Evolutionary conservation across 2,113 vertebrate species (phyloP).

Genomic region (Onychorhynchus coronatus): DNA sequence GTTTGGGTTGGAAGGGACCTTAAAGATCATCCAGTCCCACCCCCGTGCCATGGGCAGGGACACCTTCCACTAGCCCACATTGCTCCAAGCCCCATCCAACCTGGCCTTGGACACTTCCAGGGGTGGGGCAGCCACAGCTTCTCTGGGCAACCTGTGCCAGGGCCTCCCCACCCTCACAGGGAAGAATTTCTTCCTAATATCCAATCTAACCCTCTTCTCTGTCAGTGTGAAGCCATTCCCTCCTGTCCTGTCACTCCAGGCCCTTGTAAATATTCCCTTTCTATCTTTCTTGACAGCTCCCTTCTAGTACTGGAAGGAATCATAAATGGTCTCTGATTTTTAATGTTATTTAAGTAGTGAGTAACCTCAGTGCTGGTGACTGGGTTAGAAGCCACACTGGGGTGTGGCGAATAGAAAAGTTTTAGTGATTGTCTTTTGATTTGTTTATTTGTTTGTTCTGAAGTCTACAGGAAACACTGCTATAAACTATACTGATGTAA

Average conservation of each 20-base stretch:
- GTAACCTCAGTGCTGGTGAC: neutral
- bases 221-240: neutral
- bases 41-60: neutral
- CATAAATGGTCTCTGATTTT: neutral
- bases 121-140: neutral
- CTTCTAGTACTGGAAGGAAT: neutral
- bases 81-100: fast-evolving
- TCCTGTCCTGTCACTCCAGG: neutral
- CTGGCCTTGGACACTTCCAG: neutral
- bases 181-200: fast-evolving
- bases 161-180: fast-evolving
- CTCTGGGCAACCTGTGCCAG: neutral
- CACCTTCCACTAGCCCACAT: fast-evolving
- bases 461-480: slow-evolving; percentile 26
- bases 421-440: neutral
- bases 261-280: neutral
- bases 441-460: slow-evolving; percentile 37
- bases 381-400: neutral
- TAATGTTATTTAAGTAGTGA: neutral
- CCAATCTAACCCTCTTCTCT: neutral
- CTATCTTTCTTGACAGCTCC: neutral
- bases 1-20: neutral
- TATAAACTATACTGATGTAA: slow-evolving; percentile 59
- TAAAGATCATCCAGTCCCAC: neutral
- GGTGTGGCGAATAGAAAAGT: neutral